Evolutionary conservation across 2,113 vertebrate genomes (phyloP).

Genomic region (Myrmecophaga tridactyla): DNA sequence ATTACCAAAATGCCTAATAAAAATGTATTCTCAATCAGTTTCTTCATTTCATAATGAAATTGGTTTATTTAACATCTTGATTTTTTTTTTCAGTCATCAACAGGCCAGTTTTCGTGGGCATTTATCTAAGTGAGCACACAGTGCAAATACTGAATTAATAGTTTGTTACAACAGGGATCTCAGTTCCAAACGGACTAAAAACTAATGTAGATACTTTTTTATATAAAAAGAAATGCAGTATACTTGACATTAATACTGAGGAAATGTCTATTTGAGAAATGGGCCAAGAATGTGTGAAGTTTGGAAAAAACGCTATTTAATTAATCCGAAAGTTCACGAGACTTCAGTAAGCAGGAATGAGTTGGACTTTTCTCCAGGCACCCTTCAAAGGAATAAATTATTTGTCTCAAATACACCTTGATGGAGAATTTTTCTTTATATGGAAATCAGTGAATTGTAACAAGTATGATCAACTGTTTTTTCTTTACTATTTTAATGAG

Average conservation of each 20-base stretch:
- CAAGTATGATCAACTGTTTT: background rate
- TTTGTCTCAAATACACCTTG: slow-evolving; percentile 22
- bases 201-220: slow-evolving; percentile 57
- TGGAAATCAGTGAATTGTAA: slow-evolving; percentile 57
- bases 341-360: slow-evolving; percentile 12
- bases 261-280: slow-evolving; percentile 26
- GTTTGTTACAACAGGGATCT: background rate
- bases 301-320: slow-evolving; percentile 28
- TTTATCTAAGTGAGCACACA: slow-evolving; percentile 15
- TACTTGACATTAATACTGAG: slow-evolving; percentile 54
- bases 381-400: slow-evolving; percentile 19
- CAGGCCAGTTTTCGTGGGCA: background rate
- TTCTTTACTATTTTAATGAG: slow-evolving; percentile 42
- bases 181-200: slow-evolving; percentile 54
- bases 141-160: slow-evolving; percentile 24
- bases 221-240: slow-evolving; percentile 46
- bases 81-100: slow-evolving; percentile 64
- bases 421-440: slow-evolving; percentile 25
- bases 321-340: background rate
- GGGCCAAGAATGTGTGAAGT: background rate
- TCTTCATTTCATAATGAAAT: slow-evolving; percentile 75
- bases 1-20: slow-evolving; percentile 75
- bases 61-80: slow-evolving; percentile 71
- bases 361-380: slow-evolving; percentile 34
- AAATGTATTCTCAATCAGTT: slow-evolving; percentile 70